Base-by-base conservation (phyloP, 2,888 invertebrate species). In the Megastigmus dorsalis region DNA sequence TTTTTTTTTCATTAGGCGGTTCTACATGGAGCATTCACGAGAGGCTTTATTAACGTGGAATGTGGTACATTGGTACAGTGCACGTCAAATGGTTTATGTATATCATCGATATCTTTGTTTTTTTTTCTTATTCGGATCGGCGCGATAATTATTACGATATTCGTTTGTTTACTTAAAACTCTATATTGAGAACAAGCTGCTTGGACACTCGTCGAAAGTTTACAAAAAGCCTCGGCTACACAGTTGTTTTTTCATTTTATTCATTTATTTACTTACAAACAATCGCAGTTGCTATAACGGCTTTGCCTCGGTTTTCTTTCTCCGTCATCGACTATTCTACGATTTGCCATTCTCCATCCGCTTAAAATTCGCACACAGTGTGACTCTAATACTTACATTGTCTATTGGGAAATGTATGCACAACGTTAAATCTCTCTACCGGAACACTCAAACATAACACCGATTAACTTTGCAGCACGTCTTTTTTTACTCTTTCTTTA, bases 361-460 rank as follows among this genome's bases (percentile, higher is more conserved):
- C 23, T 68, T 63, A 18, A 57, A 67, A 45, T 45, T 60, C 30
- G 23, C 23, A 50, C 41, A 13, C 26, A 38, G 15, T 43, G 60
- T 28, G 26, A 70, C 4, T 55, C 54, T 55, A 59, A 59, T 45
- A 30, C 38, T 68, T 52, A 63, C 54, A 70, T 26, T 13, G 28
- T 52, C 45, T 41, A 74, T 48, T 50, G 69, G 54, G 74, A 74
- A 68, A 68, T 50, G 68, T 72, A 84, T 84, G 80, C 85, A 84
- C 82, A 82, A 84, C 83, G 81, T 86, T 86, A 85, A 86, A 87
- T 82, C 82, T 86, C 83, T 86, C 86, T 86, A 87, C 84, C 81
- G 82, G 84, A 70, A 87, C 86, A 88, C 82, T 83, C 86, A 86
- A 87, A 87, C 87, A 83, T 86, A 87, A 87, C 87, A 87, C 84